These are phyloP conservation scores for Callorhinus ursinus DNA, from an alignment of 2,113 vertebrate genomes.

Conservation along the genomic window DNA sequence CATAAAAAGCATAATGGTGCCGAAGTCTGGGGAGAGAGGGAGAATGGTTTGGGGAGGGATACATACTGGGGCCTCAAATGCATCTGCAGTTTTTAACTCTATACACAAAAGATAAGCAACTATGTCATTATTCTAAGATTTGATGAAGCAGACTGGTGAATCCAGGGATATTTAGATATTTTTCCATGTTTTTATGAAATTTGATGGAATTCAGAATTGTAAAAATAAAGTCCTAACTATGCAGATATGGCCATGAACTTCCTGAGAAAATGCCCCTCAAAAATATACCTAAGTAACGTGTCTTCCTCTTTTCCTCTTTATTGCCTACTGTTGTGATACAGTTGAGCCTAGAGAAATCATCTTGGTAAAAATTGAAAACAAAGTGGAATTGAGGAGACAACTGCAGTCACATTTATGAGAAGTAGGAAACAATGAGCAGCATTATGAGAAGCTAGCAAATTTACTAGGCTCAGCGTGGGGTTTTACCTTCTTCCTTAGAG, in stretches of 20 bases:
- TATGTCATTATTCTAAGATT: not conserved
- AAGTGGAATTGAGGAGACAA: slow-evolving; percentile 55
- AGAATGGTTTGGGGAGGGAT: not conserved
- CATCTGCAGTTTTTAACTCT: not conserved
- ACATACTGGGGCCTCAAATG: not conserved
- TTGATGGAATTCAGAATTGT: not conserved
- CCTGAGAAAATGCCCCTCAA: not conserved
- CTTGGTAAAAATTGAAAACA: slow-evolving; percentile 63
- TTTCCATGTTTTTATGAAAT: not conserved
- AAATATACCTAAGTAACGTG: slow-evolving; percentile 14
- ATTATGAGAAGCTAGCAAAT: slow-evolving; percentile 47
- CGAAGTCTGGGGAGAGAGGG: not conserved
- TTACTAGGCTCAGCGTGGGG: slow-evolving; percentile 54
- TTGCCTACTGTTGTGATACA: slow-evolving; percentile 65
- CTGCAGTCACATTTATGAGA: slow-evolving; percentile 71
- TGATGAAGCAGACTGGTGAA: not conserved
- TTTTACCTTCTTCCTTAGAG: slow-evolving; percentile 74
- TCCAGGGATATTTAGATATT: not conserved
- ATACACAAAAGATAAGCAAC: not conserved
- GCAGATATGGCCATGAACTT: not conserved
- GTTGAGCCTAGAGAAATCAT: slow-evolving; percentile 68
- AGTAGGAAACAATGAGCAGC: slow-evolving; percentile 56
- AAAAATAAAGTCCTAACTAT: not conserved
- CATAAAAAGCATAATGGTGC: not conserved
- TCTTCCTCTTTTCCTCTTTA: slow-evolving; percentile 53